phyloP scores from a whole-genome alignment of 92 coral and sea anemone genomes.

The Muricea muricata region DNA sequence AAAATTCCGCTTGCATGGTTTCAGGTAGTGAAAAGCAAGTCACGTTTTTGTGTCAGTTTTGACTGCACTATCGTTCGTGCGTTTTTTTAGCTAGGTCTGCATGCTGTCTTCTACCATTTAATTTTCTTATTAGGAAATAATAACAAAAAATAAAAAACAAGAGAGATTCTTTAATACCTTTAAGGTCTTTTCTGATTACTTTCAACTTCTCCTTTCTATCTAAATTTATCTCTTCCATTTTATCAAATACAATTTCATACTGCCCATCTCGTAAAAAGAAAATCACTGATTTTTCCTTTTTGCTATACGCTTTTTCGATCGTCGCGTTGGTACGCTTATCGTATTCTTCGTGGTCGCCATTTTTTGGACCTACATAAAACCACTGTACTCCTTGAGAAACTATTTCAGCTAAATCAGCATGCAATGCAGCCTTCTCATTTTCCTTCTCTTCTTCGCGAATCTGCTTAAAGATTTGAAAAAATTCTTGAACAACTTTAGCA shows the following conservation, averaged over 20 bases:
- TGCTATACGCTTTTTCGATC: conserved; percentile 72
- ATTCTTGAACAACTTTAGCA: conserved; percentile 7
- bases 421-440: conserved; percentile 39
- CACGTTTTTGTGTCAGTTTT: too few relatives aligned
- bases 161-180: neutral
- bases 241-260: conserved; percentile 67
- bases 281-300: conserved; percentile 45
- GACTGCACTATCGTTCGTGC: too few relatives aligned
- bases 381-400: conserved; percentile 72
- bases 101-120: too few relatives aligned
- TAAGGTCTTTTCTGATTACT: conserved; percentile 70
- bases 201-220: conserved; percentile 15
- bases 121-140: too few relatives aligned
- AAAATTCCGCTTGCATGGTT: too few relatives aligned
- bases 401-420: conserved; percentile 36
- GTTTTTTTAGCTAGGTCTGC: too few relatives aligned
- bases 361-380: neutral
- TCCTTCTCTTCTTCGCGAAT: conserved; percentile 60
- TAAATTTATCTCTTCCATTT: conserved; percentile 64
- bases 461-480: conserved; percentile 49
- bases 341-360: neutral
- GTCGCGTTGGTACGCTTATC: neutral
- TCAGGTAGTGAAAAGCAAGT: too few relatives aligned
- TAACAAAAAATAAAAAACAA: neutral
- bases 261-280: conserved; percentile 13